Evolutionary conservation across 2,113 vertebrate genomes (phyloP).

Genomic region (Isichthys henryi): DNA sequence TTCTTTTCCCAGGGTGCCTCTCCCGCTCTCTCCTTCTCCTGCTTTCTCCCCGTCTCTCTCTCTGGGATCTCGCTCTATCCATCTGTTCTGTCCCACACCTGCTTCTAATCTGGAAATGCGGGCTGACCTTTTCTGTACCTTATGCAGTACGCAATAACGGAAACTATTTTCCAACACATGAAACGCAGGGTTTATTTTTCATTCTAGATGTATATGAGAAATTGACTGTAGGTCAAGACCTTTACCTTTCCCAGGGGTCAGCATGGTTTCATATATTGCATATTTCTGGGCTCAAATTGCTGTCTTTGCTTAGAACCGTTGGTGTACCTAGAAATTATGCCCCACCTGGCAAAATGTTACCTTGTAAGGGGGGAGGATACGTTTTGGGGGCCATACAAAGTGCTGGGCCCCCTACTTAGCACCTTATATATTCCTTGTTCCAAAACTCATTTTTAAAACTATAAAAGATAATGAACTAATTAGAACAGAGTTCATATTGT

Average conservation of each 20-base stretch:
- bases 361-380: neutral
- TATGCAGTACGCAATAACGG: constrained; percentile 41
- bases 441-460: neutral
- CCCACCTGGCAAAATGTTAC: neutral
- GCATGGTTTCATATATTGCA: neutral
- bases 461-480: neutral
- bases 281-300: neutral
- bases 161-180: constrained; percentile 27
- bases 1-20: neutral
- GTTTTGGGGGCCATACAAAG: neutral
- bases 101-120: constrained; percentile 39
- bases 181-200: constrained; percentile 30
- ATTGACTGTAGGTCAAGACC: neutral
- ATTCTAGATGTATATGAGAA: constrained; percentile 5
- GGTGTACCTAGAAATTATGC: neutral
- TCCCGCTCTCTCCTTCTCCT: neutral
- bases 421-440: neutral
- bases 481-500: neutral
- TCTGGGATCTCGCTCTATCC: constrained; percentile 53
- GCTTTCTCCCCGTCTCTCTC: constrained; percentile 17
- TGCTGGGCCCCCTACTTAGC: neutral
- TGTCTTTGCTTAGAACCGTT: neutral
- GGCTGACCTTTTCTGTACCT: constrained; percentile 40
- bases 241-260: neutral
- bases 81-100: constrained; percentile 23